These are phyloP conservation scores for Dasyprocta punctata DNA, from an alignment of 2,113 vertebrate genomes.

Conservation along the genomic window DNA sequence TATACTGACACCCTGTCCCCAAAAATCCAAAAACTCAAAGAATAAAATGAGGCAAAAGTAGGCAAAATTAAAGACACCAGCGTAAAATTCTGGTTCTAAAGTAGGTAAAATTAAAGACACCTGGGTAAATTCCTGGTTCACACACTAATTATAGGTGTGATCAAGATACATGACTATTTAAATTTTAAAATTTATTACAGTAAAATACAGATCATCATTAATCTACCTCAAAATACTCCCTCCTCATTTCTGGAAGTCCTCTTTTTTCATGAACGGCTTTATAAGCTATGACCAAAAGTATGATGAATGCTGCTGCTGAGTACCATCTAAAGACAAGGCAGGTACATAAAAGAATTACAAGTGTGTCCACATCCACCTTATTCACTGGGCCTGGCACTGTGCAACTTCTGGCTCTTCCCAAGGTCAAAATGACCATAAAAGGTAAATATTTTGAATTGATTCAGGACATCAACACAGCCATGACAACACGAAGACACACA, in stretches of 20 bases:
- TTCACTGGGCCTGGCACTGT: neutral
- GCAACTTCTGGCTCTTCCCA: neutral
- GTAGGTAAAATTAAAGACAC: slow-evolving; percentile 15
- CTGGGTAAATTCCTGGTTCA: neutral
- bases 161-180: neutral
- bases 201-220: neutral
- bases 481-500: neutral
- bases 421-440: neutral
- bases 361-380: neutral
- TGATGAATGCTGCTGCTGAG: neutral
- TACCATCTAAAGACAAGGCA: neutral
- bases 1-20: neutral
- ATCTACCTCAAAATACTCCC: neutral
- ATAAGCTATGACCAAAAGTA: neutral
- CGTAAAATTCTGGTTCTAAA: neutral
- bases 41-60: neutral
- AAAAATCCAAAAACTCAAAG: neutral
- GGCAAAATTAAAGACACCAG: slow-evolving; percentile 19
- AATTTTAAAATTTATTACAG: neutral
- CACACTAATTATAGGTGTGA: neutral
- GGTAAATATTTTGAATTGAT: neutral
- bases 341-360: neutral
- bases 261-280: neutral
- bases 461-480: neutral
- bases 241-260: neutral